Percentiles rank a stretch among this genome's conserved stretches.
Conservation (phyloP, 2,888 invertebrate genomes). For the Drosophila infuscata region DNA sequence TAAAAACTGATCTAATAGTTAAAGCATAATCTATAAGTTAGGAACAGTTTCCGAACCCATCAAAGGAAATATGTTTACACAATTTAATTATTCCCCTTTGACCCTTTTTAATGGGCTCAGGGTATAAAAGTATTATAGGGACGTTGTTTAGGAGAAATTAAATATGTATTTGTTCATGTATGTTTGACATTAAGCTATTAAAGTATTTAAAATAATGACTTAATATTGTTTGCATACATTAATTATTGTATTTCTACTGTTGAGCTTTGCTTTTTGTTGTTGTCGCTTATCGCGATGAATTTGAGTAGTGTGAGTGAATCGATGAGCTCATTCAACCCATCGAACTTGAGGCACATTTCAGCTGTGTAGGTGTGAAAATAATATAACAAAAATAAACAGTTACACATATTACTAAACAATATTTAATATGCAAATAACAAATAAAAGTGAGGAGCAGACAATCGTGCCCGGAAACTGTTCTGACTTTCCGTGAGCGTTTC, state of each 20-base stretch:
- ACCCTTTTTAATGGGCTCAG: background rate
- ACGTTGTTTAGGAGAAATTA: background rate
- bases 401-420: background rate
- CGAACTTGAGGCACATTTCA: slow-evolving; percentile 18
- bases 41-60: background rate
- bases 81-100: background rate
- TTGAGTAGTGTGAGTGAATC: slow-evolving; percentile 41
- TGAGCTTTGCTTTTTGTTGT: background rate
- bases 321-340: slow-evolving; percentile 55
- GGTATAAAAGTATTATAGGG: background rate
- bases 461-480: slow-evolving; percentile 5
- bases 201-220: slow-evolving; percentile 5
- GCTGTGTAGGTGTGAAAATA: slow-evolving; percentile 23
- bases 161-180: background rate
- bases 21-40: slow-evolving; percentile 2
- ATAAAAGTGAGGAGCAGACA: slow-evolving; percentile 3
- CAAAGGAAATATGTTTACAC: background rate
- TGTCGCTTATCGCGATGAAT: background rate
- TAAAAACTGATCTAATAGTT: slow-evolving; percentile 16
- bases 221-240: background rate
- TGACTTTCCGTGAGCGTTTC: slow-evolving; percentile 8
- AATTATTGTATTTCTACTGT: background rate
- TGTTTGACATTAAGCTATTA: background rate
- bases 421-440: slow-evolving; percentile 20
- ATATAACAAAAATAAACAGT: background rate